phyloP scores from a whole-genome alignment of 2,888 invertebrate genomes.

The Ditylenchus weischeri region DNA sequence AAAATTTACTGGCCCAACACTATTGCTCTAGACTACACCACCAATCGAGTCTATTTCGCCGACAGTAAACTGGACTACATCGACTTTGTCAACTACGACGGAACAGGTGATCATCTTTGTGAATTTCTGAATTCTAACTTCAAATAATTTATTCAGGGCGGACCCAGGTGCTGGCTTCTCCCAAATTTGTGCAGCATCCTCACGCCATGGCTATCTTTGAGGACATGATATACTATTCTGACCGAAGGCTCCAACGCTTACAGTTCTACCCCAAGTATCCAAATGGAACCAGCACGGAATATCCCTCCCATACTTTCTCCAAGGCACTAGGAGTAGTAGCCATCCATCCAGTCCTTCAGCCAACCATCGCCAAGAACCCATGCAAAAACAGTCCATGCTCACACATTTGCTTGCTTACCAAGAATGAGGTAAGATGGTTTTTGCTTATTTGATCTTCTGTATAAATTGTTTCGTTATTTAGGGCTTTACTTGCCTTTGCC shows the following conservation, averaged over 20 bases:
- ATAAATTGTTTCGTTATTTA: slow-evolving; percentile 12
- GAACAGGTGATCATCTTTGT: slow-evolving; percentile 64
- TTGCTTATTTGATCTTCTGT: slow-evolving; percentile 12
- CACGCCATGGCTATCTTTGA: slow-evolving; percentile 92
- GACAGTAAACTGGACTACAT: slow-evolving; percentile 96
- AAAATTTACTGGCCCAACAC: slow-evolving; percentile 95
- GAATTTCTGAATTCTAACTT: background rate
- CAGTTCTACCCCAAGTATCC: slow-evolving; percentile 58
- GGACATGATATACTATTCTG: slow-evolving; percentile 90
- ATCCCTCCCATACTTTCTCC: slow-evolving; percentile 78
- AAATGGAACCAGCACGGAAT: slow-evolving; percentile 54
- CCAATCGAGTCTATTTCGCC: slow-evolving; percentile 88
- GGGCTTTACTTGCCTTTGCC: slow-evolving; percentile 80
- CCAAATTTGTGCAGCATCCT: slow-evolving; percentile 83
- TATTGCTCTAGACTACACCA: slow-evolving; percentile 88
- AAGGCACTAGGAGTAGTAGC: slow-evolving; percentile 92
- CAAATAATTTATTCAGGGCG: slow-evolving; percentile 33
- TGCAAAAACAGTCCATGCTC: slow-evolving; percentile 75
- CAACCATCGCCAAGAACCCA: slow-evolving; percentile 68
- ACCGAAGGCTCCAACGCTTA: slow-evolving; percentile 48
- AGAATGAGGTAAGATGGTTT: slow-evolving; percentile 32
- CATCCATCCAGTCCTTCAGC: slow-evolving; percentile 89
- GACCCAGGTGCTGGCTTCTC: slow-evolving; percentile 46
- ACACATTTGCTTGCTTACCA: slow-evolving; percentile 84
- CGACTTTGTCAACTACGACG: slow-evolving; percentile 94